Conservation (phyloP, 2,113 vertebrate species). For the Leptobrachium ailaonicum region DNA sequence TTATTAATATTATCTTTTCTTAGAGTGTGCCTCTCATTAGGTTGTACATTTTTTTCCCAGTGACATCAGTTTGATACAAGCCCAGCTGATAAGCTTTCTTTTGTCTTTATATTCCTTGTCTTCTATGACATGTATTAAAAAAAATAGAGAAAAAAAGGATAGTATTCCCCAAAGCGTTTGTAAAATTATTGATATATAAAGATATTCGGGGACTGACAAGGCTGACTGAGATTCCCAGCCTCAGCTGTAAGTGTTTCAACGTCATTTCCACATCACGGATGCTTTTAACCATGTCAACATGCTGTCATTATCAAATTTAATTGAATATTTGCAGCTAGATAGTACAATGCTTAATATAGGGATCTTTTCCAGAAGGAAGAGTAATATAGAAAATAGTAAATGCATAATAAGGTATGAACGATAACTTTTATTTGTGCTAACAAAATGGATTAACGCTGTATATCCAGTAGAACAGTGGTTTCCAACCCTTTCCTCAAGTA, state of each 20-base stretch:
- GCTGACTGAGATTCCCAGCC: slow-evolving; percentile 42
- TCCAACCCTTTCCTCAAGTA: no score
- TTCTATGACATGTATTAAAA: slow-evolving; percentile 26
- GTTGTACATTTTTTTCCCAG: slow-evolving; percentile 25
- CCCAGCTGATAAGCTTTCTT: slow-evolving; percentile 7
- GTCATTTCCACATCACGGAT: slow-evolving; percentile 33
- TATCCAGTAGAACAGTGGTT: no score
- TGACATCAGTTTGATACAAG: not conserved
- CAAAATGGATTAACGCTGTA: no score
- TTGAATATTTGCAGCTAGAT: slow-evolving; percentile 48
- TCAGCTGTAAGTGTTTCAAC: slow-evolving; percentile 44
- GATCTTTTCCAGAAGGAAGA: no score
- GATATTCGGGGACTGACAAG: slow-evolving; percentile 47
- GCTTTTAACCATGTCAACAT: slow-evolving; percentile 50
- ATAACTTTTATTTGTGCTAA: no score
- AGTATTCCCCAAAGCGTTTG: slow-evolving; percentile 38
- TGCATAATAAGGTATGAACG: no score
- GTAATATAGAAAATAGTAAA: no score
- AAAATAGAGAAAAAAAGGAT: slow-evolving; percentile 41
- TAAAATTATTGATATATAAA: slow-evolving; percentile 48
- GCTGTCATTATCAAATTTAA: slow-evolving; percentile 50
- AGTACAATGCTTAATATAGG: not conserved
- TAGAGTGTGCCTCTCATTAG: slow-evolving; percentile 2
- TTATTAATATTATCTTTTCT: no score
- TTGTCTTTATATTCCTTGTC: slow-evolving; percentile 11